A percentile compares a stretch with the other conserved stretches of the same genome.
Conservation (phyloP, 2,888 invertebrate species). For the Sesia apiformis region DNA sequence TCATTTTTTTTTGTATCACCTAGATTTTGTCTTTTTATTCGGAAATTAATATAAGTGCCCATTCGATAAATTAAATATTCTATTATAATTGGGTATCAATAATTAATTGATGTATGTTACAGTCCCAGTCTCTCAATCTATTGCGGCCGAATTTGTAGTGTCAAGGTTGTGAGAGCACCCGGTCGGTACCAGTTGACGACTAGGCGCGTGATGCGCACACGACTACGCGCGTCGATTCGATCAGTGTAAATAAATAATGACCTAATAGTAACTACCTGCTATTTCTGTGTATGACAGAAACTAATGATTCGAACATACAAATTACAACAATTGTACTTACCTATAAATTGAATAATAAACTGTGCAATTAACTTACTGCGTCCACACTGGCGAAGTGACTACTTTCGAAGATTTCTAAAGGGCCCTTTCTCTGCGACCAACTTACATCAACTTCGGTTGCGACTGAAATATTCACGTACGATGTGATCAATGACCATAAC, state of each 20-base stretch:
- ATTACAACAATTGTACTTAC: conserved; percentile 7
- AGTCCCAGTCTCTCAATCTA: too few species aligned
- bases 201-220: conserved; percentile 39
- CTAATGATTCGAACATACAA: conserved; percentile 5
- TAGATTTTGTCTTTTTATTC: too few species aligned
- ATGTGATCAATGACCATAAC: too few species aligned
- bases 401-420: conserved; percentile 62
- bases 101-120: too few species aligned
- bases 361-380: conserved; percentile 7
- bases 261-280: conserved; percentile 62
- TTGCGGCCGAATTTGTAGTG: conserved; percentile 21
- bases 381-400: conserved; percentile 25
- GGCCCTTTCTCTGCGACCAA: conserved; percentile 41
- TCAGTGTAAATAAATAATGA: conserved; percentile 70
- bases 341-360: conserved; percentile 3
- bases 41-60: too few species aligned
- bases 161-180: conserved; percentile 48
- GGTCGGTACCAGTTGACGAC: conserved; percentile 31
- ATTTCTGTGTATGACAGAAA: conserved; percentile 52
- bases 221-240: conserved; percentile 31
- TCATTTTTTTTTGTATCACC: too few species aligned
- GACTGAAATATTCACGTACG: too few species aligned
- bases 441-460: conserved; percentile 11
- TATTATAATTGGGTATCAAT: too few species aligned
- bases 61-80: too few species aligned